Evolutionary conservation across 2,113 vertebrate species (phyloP), one percentile per base, ranked within the genome.

Genomic region (Colistium nudipinnis): DNA sequence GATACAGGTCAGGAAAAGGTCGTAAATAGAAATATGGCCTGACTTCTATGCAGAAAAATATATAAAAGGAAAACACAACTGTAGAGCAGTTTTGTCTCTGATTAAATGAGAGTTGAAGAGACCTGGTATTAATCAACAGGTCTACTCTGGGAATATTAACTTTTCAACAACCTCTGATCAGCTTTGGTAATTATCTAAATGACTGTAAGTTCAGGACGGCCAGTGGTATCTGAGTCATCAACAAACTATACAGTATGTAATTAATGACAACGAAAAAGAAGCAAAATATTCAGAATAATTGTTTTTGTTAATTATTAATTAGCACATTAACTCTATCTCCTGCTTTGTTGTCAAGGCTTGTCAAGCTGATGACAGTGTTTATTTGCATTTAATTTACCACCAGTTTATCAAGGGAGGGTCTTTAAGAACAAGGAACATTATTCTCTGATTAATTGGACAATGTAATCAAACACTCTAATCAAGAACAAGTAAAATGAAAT

Each of bases 301-400:
- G 14, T 47, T 48, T 36, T 38, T 20, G 8, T 55, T 6, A 72
- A 49, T 19, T 2, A 28, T 27, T 71, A 13, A 33, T 2, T 16
- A 45, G 44, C 31, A 31, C 30, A 35, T 51, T 2, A 30, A 24
- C 33, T 25, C 25, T 4, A 33, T 51, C 28, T 45, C 19, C 25
- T 51, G 25, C 67, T 9, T 51, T 13, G 61, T 39, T 59, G 28
- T 59, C 16, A 7, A 16, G 31, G 13, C n/a, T 53, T 72, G 62
- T 55, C 13, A 31, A 70, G 41, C 31, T 70, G 22, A 62, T 44
- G 4, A 45, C 11, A 62, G 12, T 9, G n/a, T 22, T 39, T 2
- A 70, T 76, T 65, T 74, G 19, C 67, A 67, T 67, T 51, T 13
- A 57, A 22, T 51, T 59, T 66, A 64, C 35, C 52, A 24, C 8